A percentile compares a stretch with the other conserved stretches of the same genome.
Conservation (phyloP, 1,140 invertebrate species). For the Archegozetes longisetosus region DNA sequence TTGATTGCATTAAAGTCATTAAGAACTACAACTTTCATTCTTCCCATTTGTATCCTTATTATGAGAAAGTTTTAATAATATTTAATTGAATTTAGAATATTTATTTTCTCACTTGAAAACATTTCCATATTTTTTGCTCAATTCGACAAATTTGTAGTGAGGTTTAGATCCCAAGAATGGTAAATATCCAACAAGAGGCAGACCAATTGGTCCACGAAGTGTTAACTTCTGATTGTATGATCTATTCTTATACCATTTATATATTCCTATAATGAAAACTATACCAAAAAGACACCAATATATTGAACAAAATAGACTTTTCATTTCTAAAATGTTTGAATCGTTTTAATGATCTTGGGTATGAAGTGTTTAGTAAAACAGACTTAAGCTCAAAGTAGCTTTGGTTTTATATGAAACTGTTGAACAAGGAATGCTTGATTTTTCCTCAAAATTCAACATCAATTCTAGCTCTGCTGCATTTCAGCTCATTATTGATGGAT, state of each 20-base stretch:
- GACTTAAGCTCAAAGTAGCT: too few relatives aligned
- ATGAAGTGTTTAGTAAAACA: not conserved
- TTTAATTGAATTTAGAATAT: not conserved
- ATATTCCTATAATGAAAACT: not conserved
- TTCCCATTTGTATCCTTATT: constrained; percentile 15
- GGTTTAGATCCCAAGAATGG: constrained; percentile 19
- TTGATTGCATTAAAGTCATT: constrained; percentile 16
- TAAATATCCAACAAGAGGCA: constrained; percentile 21
- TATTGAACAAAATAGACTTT: not conserved
- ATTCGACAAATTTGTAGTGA: constrained; percentile 5
- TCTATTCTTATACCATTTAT: not conserved
- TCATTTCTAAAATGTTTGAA: not conserved
- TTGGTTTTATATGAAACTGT: too few relatives aligned
- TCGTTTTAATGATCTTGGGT: not conserved
- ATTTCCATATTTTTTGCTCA: constrained; percentile 18
- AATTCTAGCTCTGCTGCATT: too few relatives aligned
- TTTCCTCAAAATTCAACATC: too few relatives aligned
- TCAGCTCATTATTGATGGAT: too few relatives aligned
- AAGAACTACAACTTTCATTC: constrained; percentile 14
- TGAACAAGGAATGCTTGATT: too few relatives aligned
- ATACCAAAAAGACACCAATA: not conserved
- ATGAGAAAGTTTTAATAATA: not conserved
- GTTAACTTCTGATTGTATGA: not conserved
- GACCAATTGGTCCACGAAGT: constrained; percentile 11
- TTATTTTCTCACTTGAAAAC: constrained; percentile 13